Percentiles rank a stretch among this genome's conserved stretches.
phyloP scores from a whole-genome alignment of 2,113 vertebrate genomes.

The Lagopus leucura region DNA sequence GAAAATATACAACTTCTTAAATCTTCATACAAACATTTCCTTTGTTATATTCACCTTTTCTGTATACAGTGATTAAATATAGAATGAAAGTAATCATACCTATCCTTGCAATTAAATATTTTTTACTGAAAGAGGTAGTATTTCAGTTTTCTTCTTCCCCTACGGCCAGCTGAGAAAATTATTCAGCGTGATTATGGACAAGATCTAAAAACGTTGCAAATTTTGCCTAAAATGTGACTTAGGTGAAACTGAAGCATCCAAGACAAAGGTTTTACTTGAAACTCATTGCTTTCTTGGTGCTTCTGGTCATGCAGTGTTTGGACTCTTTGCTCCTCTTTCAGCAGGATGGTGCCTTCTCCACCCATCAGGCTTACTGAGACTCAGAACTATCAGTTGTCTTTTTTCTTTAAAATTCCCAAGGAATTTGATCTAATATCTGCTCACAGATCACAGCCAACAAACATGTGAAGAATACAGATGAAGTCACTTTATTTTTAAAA shows the following conservation, averaged over 20 bases:
- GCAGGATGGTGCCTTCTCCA: not conserved
- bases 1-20: not conserved
- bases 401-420: not conserved
- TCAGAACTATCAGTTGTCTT: not conserved
- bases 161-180: not conserved
- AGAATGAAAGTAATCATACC: constrained; percentile 10
- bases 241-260: not conserved
- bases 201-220: not conserved
- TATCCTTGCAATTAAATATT: not conserved
- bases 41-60: not conserved
- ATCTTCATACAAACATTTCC: not conserved
- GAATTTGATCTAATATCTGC: constrained; percentile 40
- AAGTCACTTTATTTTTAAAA: constrained; percentile 67
- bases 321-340: not conserved
- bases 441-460: constrained; percentile 52
- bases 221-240: not conserved
- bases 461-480: constrained; percentile 49
- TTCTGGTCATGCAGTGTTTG: not conserved
- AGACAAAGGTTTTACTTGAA: not conserved
- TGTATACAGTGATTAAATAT: not conserved
- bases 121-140: not conserved
- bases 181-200: not conserved
- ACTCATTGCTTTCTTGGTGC: rapidly evolving
- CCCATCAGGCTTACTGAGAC: not conserved
- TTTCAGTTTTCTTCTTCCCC: constrained; percentile 1